A percentile compares a stretch with the other conserved stretches of the same genome.
Evolutionary conservation across 2,797 vertebrate genomes (phyloP).

Genomic region (Coccyzus lansbergi): DNA sequence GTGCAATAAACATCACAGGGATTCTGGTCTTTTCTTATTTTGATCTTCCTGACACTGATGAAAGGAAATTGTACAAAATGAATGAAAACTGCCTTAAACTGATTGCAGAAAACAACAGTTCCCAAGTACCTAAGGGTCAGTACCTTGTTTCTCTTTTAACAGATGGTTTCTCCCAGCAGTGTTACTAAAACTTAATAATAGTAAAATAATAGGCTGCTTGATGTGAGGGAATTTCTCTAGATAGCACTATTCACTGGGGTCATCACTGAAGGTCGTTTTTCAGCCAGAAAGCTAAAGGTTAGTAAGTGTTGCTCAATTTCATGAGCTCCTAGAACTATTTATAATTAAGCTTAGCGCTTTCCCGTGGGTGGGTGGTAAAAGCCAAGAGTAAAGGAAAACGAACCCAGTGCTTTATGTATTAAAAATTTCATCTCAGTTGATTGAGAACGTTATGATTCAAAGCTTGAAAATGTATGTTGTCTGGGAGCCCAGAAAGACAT

Average conservation of each 20-base stretch:
- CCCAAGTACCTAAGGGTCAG: slow-evolving; percentile 1
- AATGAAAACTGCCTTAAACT: slow-evolving; percentile 29
- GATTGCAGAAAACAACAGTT: slow-evolving; percentile 21
- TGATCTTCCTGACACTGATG: slow-evolving; percentile 23
- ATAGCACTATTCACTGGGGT: slow-evolving; percentile 36
- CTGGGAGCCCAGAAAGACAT: background rate
- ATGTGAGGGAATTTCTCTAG: slow-evolving; percentile 34
- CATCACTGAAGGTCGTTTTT: slow-evolving; percentile 47
- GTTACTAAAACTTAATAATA: slow-evolving; percentile 57
- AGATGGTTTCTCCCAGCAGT: slow-evolving; percentile 44
- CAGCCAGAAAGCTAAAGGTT: slow-evolving; percentile 50
- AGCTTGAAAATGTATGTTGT: slow-evolving; percentile 21
- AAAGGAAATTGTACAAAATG: slow-evolving; percentile 42
- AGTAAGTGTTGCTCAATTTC: slow-evolving; percentile 38
- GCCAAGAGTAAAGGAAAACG: slow-evolving; percentile 43
- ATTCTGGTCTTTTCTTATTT: slow-evolving; percentile 42
- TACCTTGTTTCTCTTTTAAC: slow-evolving; percentile 51
- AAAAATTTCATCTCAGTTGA: slow-evolving; percentile 48
- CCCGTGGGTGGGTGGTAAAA: slow-evolving; percentile 9
- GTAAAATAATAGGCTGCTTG: slow-evolving; percentile 45
- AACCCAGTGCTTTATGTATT: slow-evolving; percentile 26
- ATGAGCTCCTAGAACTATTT: slow-evolving; percentile 40
- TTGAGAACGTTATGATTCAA: slow-evolving; percentile 25
- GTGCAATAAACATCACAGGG: slow-evolving; percentile 50
- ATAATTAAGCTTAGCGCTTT: slow-evolving; percentile 46